Percentiles rank a stretch among this genome's conserved stretches.
phyloP scores from a whole-genome alignment of 2,113 vertebrate species.

The Mirza zaza region DNA sequence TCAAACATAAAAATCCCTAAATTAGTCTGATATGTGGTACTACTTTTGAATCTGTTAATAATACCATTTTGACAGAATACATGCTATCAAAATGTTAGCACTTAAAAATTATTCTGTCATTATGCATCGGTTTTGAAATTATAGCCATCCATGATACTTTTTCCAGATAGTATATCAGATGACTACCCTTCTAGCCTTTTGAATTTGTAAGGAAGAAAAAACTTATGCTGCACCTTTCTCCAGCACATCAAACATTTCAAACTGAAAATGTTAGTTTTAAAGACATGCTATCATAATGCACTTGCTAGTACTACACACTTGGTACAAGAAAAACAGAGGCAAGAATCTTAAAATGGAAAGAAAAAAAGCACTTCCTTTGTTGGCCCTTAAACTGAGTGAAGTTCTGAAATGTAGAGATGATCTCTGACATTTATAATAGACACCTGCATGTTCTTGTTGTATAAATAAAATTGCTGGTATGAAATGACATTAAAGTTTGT shows the following conservation, averaged over 20 bases:
- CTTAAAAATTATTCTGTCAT: not conserved
- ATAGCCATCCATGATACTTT: not conserved
- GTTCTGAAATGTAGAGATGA: constrained; percentile 41
- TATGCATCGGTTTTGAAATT: constrained; percentile 32
- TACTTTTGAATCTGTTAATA: not conserved
- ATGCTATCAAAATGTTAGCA: not conserved
- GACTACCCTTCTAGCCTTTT: constrained; percentile 9
- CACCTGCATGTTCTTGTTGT: constrained; percentile 73
- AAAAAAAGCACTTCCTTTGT: not conserved
- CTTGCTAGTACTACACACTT: constrained; percentile 46
- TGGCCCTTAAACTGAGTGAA: constrained; percentile 21
- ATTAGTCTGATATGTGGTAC: not conserved
- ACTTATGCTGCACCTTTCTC: not conserved
- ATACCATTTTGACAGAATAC: not conserved
- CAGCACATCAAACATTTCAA: not conserved
- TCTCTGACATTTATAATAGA: constrained; percentile 58
- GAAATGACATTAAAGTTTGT: constrained; percentile 56
- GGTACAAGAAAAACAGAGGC: constrained; percentile 45
- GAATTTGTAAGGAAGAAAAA: not conserved
- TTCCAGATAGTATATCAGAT: not conserved
- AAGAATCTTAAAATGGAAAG: not conserved
- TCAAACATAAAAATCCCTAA: not conserved
- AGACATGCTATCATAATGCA: not conserved
- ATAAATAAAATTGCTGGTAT: constrained; percentile 81
- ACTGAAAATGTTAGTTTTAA: constrained; percentile 10